A percentile compares a stretch with the other conserved stretches of the same genome.
These are phyloP conservation scores for Nibea albiflora DNA, from an alignment of 2,113 vertebrate species.

Conservation along the genomic window DNA sequence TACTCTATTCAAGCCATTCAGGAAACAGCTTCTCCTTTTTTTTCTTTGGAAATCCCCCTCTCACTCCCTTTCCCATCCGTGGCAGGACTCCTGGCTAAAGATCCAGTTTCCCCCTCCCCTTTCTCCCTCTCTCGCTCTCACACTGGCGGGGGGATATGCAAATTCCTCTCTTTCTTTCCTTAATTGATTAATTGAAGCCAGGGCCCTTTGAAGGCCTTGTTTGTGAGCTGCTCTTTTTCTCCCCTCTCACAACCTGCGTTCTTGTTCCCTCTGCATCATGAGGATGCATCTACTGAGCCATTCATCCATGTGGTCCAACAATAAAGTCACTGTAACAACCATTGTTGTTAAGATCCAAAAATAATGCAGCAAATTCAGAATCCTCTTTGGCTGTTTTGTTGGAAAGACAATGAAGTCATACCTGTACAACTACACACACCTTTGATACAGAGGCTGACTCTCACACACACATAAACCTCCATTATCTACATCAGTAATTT, in stretches of 20 bases:
- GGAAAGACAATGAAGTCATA: neutral
- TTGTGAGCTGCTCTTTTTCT: slow-evolving; percentile 71
- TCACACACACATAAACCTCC: neutral
- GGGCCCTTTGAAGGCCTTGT: slow-evolving; percentile 79
- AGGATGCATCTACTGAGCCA: slow-evolving; percentile 41
- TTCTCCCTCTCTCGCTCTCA: slow-evolving; percentile 52
- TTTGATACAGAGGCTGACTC: neutral
- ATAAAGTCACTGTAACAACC: slow-evolving; percentile 31
- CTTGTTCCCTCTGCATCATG: slow-evolving; percentile 54
- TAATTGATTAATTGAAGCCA: slow-evolving; percentile 87
- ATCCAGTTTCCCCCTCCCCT: slow-evolving; percentile 47
- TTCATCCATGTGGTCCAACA: slow-evolving; percentile 35
- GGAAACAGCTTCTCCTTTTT: slow-evolving; percentile 81
- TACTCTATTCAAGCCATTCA: slow-evolving; percentile 80
- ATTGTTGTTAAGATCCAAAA: neutral
- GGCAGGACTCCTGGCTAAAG: slow-evolving; percentile 80
- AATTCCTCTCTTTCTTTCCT: slow-evolving; percentile 83
- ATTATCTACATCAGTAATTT: neutral
- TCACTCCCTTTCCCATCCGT: slow-evolving; percentile 75
- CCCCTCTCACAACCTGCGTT: slow-evolving; percentile 65
- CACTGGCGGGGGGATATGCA: slow-evolving; percentile 77
- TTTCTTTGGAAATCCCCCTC: slow-evolving; percentile 73
- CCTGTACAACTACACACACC: slow-evolving; percentile 12
- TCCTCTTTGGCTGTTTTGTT: neutral
- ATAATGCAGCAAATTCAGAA: neutral